Evolutionary conservation across 2,888 invertebrate species (phyloP).

Genomic region (Acleris cristana): DNA sequence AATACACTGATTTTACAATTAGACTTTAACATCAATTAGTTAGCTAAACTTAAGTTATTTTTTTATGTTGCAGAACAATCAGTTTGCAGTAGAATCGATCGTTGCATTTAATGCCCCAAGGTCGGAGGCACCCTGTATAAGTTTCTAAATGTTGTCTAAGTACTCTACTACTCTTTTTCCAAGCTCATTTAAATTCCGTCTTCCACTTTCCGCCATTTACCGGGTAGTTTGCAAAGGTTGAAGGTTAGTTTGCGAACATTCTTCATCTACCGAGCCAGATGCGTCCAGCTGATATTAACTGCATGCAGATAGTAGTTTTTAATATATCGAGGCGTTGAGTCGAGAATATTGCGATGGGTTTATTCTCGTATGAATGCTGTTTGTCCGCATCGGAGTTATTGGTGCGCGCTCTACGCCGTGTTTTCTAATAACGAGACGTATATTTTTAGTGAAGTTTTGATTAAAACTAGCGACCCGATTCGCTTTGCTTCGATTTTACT

Average conservation of each 20-base stretch:
- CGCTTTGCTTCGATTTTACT: no score
- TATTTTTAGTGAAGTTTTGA: slow-evolving; percentile 28
- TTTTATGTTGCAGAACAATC: no score
- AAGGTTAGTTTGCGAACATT: slow-evolving; percentile 35
- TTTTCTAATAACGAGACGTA: slow-evolving; percentile 32
- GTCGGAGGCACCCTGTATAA: no score
- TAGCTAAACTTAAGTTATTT: no score
- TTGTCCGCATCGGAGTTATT: slow-evolving; percentile 25
- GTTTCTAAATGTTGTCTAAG: neutral
- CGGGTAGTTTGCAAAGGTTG: slow-evolving; percentile 31
- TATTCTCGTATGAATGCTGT: slow-evolving; percentile 9
- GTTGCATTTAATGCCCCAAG: no score
- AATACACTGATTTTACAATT: no score
- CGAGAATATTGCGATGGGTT: slow-evolving; percentile 31
- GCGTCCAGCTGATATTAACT: slow-evolving; percentile 24
- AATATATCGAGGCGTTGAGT: slow-evolving; percentile 29
- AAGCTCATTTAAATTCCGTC: slow-evolving; percentile 34
- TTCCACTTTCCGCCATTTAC: slow-evolving; percentile 30
- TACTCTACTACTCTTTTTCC: slow-evolving; percentile 8
- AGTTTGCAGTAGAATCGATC: no score
- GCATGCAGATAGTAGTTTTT: slow-evolving; percentile 29
- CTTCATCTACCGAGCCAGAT: slow-evolving; percentile 18
- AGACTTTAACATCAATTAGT: no score
- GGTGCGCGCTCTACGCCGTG: slow-evolving; percentile 14
- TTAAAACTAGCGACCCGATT: neutral